Evolutionary conservation across 1,140 invertebrate species (phyloP), one percentile per base, ranked within the genome.

Genomic region (Scaptomyza montana): DNA sequence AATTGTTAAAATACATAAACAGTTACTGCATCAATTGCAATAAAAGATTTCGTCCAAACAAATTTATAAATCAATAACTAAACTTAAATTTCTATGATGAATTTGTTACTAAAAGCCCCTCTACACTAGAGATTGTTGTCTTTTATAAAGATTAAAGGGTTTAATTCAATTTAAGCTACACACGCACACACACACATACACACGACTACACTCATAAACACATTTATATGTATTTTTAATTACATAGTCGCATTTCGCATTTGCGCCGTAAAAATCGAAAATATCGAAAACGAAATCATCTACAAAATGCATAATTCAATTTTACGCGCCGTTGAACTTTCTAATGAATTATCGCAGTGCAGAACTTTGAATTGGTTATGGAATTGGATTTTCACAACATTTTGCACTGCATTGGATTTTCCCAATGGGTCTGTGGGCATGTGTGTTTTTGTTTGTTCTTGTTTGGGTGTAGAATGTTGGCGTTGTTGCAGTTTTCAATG

Each of bases 261-360:
- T 45, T 50, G 13, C 25, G 41, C 21, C 13, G 43, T 54, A 72
- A 25, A 59, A 54, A 60, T 36, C 33, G 16, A 67, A 67, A 72
- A 61, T 67, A 73, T 56, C 33, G 51, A 64, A 61, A 65, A 46
- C 33, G 61, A 77, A 74, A 65, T 77, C 66, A 71, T 75, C 66
- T 65, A 75, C 75, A 74, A 73, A 75, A 66, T 77, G 72, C 75
- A 77, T 77, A 77, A 77, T 77, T 77, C 75, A 77, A 77, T 84
- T 84, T 84, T 84, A 85, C 80, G 80, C 73, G 43, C 81, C 80
- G 80, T 67, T 84, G 80, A 80, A 77, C 62, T 68, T 79, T 65
- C 80, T 84, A 84, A 84, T 84, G 80, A 84, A 84, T 84, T 84
- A 84, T 85, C 73, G 64, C 64, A 66, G 61, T 62, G 57, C 59